Base-by-base conservation (phyloP, 2,113 vertebrate genomes). In the Ptilorrhoa leucosticta region DNA sequence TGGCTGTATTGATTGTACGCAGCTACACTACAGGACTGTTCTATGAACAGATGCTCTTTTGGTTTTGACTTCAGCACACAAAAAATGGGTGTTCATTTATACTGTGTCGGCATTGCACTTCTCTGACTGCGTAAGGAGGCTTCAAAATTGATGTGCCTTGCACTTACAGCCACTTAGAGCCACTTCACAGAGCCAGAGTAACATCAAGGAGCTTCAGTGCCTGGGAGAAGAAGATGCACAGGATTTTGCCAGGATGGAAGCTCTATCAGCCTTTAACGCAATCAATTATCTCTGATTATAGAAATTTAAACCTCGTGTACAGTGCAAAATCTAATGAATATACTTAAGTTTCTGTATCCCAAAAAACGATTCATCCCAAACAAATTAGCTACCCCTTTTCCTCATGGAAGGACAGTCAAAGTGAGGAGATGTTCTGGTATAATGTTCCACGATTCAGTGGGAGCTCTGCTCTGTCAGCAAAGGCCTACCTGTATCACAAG, bases 61-160 rank as follows among this genome's bases (percentile, higher is more conserved):
- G 27, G 21, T 35, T 92, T 86, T 86, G 63, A 70, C 33, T 94
- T 83, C 40, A 87, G 48, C 71, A 37, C 45, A 66, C 37, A 78
- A 50, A 61, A 93, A 94, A 88, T 58, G 33, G 33, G 56, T 77
- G 87, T 80, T 94, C 71, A 31, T 83, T 97, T 94, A 48, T 48
- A 40, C 60, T 19, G 7, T 89, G 33, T 61, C 2, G 33, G 77
- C 40, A 23, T 27, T 78, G 51, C 64, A 64, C 48, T 82, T 64
- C 83, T 78, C 51, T 91, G 80, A 42, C 83, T 65, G 3, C 17
- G 40, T 64, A 84, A 87, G 77, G 69, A 94, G 77, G 80, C n/a
- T 91, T 92, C 90, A 79, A 61, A 92, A 94, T 65, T 87, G 65
- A 93, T 95, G 81, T 89, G 83, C 73, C 19, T 79, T 91, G 51